Percentiles rank a stretch among this genome's conserved stretches.
Conservation (phyloP, 2,888 invertebrate species). For the Carcina quercana region DNA sequence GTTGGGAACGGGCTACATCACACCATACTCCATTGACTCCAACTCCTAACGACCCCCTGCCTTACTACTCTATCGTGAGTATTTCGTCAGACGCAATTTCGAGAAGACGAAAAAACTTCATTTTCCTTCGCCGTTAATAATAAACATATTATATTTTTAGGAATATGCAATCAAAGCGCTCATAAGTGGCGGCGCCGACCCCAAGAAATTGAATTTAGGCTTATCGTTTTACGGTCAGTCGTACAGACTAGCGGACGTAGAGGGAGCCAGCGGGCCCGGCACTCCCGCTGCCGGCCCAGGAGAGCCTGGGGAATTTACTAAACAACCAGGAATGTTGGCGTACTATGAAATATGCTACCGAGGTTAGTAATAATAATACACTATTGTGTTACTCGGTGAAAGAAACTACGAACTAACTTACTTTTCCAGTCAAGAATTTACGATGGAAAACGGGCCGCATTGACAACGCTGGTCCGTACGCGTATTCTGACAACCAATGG, state of each 20-base stretch:
- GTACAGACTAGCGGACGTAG: slow-evolving; percentile 77
- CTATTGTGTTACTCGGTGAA: neutral
- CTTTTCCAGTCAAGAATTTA: slow-evolving; percentile 72
- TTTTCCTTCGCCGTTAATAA: no score
- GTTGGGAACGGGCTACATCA: slow-evolving; percentile 88
- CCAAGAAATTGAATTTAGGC: slow-evolving; percentile 85
- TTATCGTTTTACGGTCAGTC: slow-evolving; percentile 92
- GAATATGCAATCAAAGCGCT: slow-evolving; percentile 88
- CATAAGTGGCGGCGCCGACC: slow-evolving; percentile 81
- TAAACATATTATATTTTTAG: slow-evolving; percentile 42
- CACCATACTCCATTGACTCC: slow-evolving; percentile 87
- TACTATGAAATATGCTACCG: slow-evolving; percentile 90
- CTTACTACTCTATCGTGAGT: slow-evolving; percentile 86
- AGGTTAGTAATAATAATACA: slow-evolving; percentile 33
- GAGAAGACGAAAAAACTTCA: neutral
- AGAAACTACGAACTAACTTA: neutral
- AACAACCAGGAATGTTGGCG: slow-evolving; percentile 90
- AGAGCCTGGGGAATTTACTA: slow-evolving; percentile 85
- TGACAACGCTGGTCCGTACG: slow-evolving; percentile 82
- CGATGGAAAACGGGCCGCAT: slow-evolving; percentile 80
- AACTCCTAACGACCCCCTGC: slow-evolving; percentile 77
- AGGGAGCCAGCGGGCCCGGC: slow-evolving; percentile 67
- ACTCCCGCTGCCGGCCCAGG: slow-evolving; percentile 83
- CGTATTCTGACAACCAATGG: slow-evolving; percentile 89
- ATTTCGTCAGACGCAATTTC: no score